A percentile compares a stretch with the other conserved stretches of the same genome.
Conservation (phyloP, 2,888 invertebrate species). For the Cinara cedri region DNA sequence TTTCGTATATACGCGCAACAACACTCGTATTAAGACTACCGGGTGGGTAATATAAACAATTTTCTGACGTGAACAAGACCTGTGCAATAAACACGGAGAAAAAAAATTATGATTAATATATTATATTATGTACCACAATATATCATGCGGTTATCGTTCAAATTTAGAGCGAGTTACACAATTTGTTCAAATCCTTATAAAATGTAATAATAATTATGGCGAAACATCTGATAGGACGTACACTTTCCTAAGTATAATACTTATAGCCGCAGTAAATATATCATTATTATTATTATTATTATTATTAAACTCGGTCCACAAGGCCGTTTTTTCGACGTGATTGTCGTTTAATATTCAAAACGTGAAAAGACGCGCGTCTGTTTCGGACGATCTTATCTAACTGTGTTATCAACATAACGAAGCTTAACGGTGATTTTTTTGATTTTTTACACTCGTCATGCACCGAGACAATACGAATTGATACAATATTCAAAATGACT, state of each 20-base stretch:
- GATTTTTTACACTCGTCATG: background rate
- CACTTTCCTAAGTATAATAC: background rate
- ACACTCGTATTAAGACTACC: too few species aligned
- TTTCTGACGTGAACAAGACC: too few species aligned
- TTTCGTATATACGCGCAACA: too few species aligned
- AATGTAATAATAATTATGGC: background rate
- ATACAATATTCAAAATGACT: background rate
- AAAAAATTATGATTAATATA: too few species aligned
- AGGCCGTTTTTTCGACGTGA: conserved; percentile 10
- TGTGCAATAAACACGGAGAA: too few species aligned
- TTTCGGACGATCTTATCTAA: conserved; percentile 29
- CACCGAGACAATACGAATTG: background rate
- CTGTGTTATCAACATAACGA: conserved; percentile 14
- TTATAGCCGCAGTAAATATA: background rate
- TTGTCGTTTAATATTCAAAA: conserved; percentile 20
- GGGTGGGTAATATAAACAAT: too few species aligned
- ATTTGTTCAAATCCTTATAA: background rate
- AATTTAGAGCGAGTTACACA: conserved; percentile 4
- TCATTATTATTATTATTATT: too few species aligned
- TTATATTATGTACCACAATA: too few species aligned
- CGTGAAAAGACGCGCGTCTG: background rate
- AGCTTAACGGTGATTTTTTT: background rate
- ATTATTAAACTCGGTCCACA: background rate
- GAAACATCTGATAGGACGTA: conserved; percentile 26
- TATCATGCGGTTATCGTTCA: background rate